phyloP scores from a whole-genome alignment of 2,113 vertebrate species.

The Oplegnathus fasciatus region DNA sequence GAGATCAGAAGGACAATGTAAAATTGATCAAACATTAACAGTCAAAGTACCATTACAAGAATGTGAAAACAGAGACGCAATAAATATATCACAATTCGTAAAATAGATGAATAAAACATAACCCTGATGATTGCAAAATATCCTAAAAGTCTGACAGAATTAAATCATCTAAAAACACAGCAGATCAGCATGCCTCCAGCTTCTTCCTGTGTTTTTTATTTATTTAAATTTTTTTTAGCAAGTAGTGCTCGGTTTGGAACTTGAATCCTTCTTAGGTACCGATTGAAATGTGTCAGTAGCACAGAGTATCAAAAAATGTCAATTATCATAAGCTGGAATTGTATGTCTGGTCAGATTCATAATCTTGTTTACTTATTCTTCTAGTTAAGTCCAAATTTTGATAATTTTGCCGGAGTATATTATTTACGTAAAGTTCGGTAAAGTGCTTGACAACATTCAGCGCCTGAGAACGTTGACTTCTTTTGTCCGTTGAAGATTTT shows the following conservation, averaged over 20 bases:
- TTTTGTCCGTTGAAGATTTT: not conserved
- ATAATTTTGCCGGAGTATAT: no score
- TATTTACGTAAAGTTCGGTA: no score
- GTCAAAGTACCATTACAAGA: not conserved
- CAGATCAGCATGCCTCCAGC: not conserved
- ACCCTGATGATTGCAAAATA: not conserved
- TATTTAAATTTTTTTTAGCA: not conserved
- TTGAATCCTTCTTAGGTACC: not conserved
- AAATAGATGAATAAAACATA: conserved; percentile 2
- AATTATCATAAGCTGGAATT: not conserved
- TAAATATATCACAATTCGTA: not conserved
- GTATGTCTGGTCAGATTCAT: no score
- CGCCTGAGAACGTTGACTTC: not conserved
- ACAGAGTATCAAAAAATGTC: not conserved
- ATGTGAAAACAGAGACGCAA: not conserved
- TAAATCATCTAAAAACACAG: not conserved
- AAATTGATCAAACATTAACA: not conserved
- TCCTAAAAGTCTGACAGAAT: not conserved
- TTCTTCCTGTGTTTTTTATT: not conserved
- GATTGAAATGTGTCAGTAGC: no score
- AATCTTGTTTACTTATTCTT: no score
- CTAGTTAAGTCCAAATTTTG: no score
- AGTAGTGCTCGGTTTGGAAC: not conserved
- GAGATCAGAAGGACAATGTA: not conserved
- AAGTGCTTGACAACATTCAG: not conserved